Conservation (phyloP, 2,113 vertebrate species). For the Choloepus hoffmanni region DNA sequence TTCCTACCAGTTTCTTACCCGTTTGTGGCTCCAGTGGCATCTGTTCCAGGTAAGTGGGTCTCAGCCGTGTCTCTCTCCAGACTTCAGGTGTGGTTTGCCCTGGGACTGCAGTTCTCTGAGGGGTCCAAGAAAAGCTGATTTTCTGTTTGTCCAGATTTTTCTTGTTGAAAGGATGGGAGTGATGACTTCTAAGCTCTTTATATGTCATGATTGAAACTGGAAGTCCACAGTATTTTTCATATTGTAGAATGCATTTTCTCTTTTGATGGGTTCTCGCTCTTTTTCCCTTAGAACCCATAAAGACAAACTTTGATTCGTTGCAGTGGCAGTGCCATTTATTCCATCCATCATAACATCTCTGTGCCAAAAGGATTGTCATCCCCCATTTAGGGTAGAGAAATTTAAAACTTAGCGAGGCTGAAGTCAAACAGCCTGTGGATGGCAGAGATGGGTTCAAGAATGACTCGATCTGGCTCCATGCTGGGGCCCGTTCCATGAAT, state of each 20-base stretch:
- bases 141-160: not conserved
- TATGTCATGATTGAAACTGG: no score
- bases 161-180: fast-evolving
- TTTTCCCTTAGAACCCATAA: not conserved
- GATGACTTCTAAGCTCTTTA: not conserved
- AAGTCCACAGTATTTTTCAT: not conserved
- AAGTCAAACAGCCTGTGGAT: fast-evolving
- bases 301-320: not conserved
- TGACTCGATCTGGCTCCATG: not conserved
- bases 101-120: not conserved
- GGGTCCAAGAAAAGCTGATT: not conserved
- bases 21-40: not conserved
- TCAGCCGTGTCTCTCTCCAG: no score
- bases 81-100: not conserved
- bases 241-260: not conserved
- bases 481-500: not conserved
- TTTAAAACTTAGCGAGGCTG: not conserved
- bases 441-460: not conserved
- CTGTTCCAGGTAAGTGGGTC: not conserved
- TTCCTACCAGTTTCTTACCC: not conserved
- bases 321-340: not conserved
- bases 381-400: not conserved
- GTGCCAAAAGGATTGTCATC: not conserved
- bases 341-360: not conserved
- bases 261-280: not conserved